Evolutionary conservation across 2,797 vertebrate species (phyloP).

Genomic region (Botia almorhae): DNA sequence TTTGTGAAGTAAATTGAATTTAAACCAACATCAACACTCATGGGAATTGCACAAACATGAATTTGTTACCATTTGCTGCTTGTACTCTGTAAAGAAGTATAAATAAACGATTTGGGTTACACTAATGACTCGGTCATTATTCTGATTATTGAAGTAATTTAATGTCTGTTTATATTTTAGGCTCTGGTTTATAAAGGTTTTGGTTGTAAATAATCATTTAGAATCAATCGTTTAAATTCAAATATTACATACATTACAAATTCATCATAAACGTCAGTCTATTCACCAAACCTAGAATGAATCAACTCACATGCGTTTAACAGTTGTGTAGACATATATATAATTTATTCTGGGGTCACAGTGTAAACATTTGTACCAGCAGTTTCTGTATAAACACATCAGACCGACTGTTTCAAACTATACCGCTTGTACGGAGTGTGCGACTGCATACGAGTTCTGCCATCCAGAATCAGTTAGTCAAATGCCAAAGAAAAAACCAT

Average conservation of each 20-base stretch:
- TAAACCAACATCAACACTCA: background rate
- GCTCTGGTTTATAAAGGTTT: background rate
- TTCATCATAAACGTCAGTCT: no score
- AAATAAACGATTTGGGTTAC: background rate
- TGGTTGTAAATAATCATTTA: background rate
- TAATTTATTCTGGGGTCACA: constrained; percentile 79
- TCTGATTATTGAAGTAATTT: background rate
- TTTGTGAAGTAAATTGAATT: background rate
- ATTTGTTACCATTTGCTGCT: background rate
- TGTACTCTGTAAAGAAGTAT: background rate
- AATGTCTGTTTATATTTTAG: background rate
- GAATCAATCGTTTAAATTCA: no score
- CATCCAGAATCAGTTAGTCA: constrained; percentile 47
- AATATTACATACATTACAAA: no score
- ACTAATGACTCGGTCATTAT: background rate
- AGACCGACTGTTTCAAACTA: constrained; percentile 65
- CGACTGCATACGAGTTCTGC: constrained; percentile 56
- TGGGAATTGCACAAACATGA: background rate
- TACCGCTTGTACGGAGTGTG: constrained; percentile 70
- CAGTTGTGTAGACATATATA: constrained; percentile 61
- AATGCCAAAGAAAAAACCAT: constrained; percentile 21
- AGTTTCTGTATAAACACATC: constrained; percentile 69
- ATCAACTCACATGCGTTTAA: background rate
- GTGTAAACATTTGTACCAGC: constrained; percentile 76
- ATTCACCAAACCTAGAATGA: background rate